These are phyloP conservation scores for Sthenelais limicola DNA, from an alignment of 2,888 invertebrate genomes.

Conservation along the genomic window DNA sequence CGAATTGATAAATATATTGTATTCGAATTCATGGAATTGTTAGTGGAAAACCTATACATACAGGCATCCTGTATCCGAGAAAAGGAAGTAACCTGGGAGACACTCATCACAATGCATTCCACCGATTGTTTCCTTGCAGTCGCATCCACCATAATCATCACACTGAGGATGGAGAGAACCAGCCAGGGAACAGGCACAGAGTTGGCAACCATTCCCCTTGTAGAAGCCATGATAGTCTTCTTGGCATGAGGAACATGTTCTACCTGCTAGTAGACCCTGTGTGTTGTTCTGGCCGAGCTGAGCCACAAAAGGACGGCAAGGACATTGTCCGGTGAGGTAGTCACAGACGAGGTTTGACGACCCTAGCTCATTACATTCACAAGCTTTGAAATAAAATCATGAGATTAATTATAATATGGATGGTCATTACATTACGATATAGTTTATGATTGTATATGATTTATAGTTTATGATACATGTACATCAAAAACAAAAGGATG, in stretches of 20 bases:
- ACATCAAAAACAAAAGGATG: too few species aligned
- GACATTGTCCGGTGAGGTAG: constrained; percentile 83
- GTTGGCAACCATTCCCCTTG: constrained; percentile 47
- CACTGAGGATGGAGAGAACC: constrained; percentile 54
- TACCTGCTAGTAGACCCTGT: constrained; percentile 42
- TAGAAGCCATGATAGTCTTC: constrained; percentile 52
- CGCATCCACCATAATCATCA: constrained; percentile 50
- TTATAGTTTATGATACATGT: too few species aligned
- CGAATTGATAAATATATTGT: not conserved
- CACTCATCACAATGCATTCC: constrained; percentile 50
- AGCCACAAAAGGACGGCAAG: constrained; percentile 76
- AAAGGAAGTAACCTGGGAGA: constrained; percentile 41
- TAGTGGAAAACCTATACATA: constrained; percentile 45
- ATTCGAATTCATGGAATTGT: not conserved
- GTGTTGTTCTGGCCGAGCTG: constrained; percentile 41
- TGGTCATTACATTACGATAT: too few species aligned
- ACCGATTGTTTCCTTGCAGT: constrained; percentile 48
- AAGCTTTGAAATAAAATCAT: constrained; percentile 75
- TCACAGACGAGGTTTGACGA: constrained; percentile 75
- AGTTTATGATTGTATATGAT: too few species aligned
- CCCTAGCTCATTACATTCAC: constrained; percentile 84
- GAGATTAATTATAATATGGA: too few species aligned
- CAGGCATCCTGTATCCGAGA: constrained; percentile 44
- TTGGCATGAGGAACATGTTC: constrained; percentile 52
- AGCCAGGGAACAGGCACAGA: constrained; percentile 50